Conservation (phyloP, 2,888 invertebrate genomes). For the Pheosia gnoma region DNA sequence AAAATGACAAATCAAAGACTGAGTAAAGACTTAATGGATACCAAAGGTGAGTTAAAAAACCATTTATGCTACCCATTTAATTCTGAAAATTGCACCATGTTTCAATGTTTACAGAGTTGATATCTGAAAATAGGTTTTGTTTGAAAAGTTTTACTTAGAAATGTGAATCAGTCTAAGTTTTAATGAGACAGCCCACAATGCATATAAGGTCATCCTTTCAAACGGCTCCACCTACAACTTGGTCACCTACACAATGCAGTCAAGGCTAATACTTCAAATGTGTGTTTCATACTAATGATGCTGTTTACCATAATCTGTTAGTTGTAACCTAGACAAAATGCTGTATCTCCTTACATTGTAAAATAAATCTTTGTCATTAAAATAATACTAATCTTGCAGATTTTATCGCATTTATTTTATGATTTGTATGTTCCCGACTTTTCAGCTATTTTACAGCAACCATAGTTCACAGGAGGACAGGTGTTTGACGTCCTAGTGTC, state of each 20-base stretch:
- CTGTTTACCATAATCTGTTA: slow-evolving; percentile 12
- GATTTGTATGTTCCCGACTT: too few relatives aligned
- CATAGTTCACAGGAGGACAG: too few relatives aligned
- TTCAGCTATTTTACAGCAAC: too few relatives aligned
- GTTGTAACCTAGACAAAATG: neutral
- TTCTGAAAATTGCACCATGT: neutral
- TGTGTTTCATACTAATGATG: slow-evolving; percentile 14
- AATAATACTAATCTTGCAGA: too few relatives aligned
- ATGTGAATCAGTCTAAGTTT: slow-evolving; percentile 8
- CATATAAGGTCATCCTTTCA: slow-evolving; percentile 38
- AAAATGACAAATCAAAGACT: slow-evolving; percentile 90
- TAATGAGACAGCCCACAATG: slow-evolving; percentile 24
- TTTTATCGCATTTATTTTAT: too few relatives aligned
- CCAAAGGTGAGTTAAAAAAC: slow-evolving; percentile 81
- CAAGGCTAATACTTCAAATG: slow-evolving; percentile 34
- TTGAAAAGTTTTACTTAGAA: neutral
- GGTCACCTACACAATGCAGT: slow-evolving; percentile 41
- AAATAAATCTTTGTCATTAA: too few relatives aligned
- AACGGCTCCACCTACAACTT: slow-evolving; percentile 45
- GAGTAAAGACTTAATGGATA: slow-evolving; percentile 89
- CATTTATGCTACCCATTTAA: neutral
- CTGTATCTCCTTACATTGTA: too few relatives aligned
- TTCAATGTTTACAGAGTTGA: neutral
- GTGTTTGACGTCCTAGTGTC: too few relatives aligned
- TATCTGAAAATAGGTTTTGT: neutral